These are phyloP conservation scores for Philopotamus ludificatus DNA, from an alignment of 1,140 invertebrate genomes.

Conservation along the genomic window DNA sequence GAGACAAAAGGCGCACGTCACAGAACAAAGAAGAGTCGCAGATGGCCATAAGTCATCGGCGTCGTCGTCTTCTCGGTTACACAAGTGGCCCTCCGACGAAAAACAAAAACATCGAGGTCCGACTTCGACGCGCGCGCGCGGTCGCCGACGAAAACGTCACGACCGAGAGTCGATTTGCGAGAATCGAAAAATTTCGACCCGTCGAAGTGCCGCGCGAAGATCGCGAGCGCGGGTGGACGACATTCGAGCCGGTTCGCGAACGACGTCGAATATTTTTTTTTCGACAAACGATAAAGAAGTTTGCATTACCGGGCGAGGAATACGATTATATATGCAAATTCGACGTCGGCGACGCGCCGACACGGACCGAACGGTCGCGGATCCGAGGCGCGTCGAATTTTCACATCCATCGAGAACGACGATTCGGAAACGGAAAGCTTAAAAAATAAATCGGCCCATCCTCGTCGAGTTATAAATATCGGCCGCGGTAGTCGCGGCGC, in stretches of 20 bases:
- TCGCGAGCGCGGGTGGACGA: neutral
- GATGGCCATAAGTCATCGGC: slow-evolving; percentile 34
- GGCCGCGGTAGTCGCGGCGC: too few relatives aligned
- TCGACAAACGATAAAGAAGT: too few relatives aligned
- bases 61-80: slow-evolving; percentile 28
- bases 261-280: too few relatives aligned
- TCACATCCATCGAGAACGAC: too few relatives aligned
- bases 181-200: neutral
- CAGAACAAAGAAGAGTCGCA: slow-evolving; percentile 22
- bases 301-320: too few relatives aligned
- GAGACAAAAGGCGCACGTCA: too few relatives aligned
- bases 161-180: too few relatives aligned
- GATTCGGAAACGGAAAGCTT: neutral
- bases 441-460: neutral
- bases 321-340: neutral
- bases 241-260: neutral
- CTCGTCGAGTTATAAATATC: too few relatives aligned
- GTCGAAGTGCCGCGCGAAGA: neutral
- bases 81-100: slow-evolving; percentile 31
- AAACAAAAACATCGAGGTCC: slow-evolving; percentile 12
- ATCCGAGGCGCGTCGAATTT: too few relatives aligned
- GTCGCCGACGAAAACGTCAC: neutral
- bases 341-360: neutral
- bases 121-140: neutral
- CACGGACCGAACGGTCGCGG: too few relatives aligned